Evolutionary conservation across 1,140 invertebrate genomes (phyloP), one percentile per base, ranked within the genome.

Genomic region (Brachionus asplanchnoidis): DNA sequence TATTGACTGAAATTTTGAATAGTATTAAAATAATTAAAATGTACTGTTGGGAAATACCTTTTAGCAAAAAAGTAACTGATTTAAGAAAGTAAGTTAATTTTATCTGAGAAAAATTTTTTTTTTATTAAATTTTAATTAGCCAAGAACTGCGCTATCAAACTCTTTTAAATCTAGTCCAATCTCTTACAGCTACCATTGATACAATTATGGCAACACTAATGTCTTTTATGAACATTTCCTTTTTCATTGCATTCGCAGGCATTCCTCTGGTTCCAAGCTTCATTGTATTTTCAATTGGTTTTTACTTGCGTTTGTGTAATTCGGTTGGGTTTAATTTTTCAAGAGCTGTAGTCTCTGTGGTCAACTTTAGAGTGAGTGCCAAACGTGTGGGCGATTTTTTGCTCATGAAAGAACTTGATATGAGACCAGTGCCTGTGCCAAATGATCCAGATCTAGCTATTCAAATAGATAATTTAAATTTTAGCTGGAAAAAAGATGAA

Each of bases 21-120:
- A 95, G 94, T 0, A 95, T 97, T 87, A 93, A 95, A 89, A 93
- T 95, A 28, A 94, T 97, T 84, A 97, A 96, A 91, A 95, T 96
- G 94, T 90, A 90, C 85, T 90, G 89, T 75, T 90, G 89, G 89
- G 89, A 90, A 85, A 70, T 36, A 26, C 82, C 82, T 20, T 84
- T 84, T 53, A 26, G 3, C 12, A 53, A 68, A 56, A 23, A 28
- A 50, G 80, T 84, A 12, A 40, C 26, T 14, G 28, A 84, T 68
- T 6, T 84, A 50, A 68, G 80, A 84, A 73, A 84, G 80, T 84
- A 84, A 60, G 17, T 20, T 60, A 17, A 65, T 44, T 12, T 20
- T 3, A 32, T 60, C 20, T 5, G 28, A 53, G 14, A 17, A 56
- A 60, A 12, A 36, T 20, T 8, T 32, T 8, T 32, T 26, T 82